Evolutionary conservation across 2,888 invertebrate genomes (phyloP).

Genomic region (Spicauda simplicius): DNA sequence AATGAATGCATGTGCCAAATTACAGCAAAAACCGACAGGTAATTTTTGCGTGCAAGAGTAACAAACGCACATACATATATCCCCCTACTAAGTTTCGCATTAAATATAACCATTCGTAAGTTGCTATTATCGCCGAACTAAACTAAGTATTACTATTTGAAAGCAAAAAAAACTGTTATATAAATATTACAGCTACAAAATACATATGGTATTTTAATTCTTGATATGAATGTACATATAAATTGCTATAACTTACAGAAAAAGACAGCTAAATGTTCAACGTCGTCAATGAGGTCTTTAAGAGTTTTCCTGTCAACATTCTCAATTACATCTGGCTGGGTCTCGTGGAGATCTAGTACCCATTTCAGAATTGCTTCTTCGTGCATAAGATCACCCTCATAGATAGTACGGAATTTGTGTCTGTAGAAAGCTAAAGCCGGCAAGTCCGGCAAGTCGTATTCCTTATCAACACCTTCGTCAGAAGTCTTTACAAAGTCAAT

Average conservation of each 20-base stretch:
- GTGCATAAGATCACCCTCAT: slow-evolving; percentile 95
- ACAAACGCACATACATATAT: too few species aligned
- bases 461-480: slow-evolving; percentile 93
- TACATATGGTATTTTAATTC: too few species aligned
- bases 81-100: too few species aligned
- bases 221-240: not conserved
- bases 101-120: too few species aligned
- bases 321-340: slow-evolving; percentile 95
- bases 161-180: too few species aligned
- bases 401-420: slow-evolving; percentile 94
- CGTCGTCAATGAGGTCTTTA: slow-evolving; percentile 94
- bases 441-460: slow-evolving; percentile 92
- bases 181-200: too few species aligned
- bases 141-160: not conserved
- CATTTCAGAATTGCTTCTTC: slow-evolving; percentile 95
- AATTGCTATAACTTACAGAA: slow-evolving; percentile 90
- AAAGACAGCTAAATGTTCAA: slow-evolving; percentile 96
- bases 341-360: slow-evolving; percentile 93
- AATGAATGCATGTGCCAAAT: too few species aligned
- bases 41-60: too few species aligned
- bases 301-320: slow-evolving; percentile 95
- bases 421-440: slow-evolving; percentile 95
- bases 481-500: slow-evolving; percentile 97
- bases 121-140: too few species aligned
- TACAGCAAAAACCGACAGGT: too few species aligned